Percentiles rank a stretch among this genome's conserved stretches.
Conservation (phyloP, 2,888 invertebrate species). For the Megamerina dolium region DNA sequence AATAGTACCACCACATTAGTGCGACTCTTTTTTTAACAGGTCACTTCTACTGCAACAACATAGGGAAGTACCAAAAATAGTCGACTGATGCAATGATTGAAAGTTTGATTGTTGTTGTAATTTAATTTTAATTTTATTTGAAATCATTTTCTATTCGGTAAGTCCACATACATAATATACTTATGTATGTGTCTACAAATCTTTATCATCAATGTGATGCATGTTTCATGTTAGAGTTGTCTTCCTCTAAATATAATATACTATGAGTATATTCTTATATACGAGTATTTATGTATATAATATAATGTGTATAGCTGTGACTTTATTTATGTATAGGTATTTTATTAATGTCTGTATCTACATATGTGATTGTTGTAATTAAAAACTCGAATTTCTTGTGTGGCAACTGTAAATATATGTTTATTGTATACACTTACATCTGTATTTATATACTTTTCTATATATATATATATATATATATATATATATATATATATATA, state of each 20-base stretch:
- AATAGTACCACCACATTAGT: too few species aligned
- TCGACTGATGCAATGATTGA: slow-evolving; percentile 1
- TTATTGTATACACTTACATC: background rate
- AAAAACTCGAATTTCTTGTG: slow-evolving; percentile 14
- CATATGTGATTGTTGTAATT: slow-evolving; percentile 14
- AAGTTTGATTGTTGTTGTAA: slow-evolving; percentile 3
- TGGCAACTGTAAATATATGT: slow-evolving; percentile 10
- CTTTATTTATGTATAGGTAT: too few species aligned
- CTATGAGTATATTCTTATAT: background rate
- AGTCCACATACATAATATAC: background rate
- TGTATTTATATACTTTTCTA: background rate
- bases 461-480: background rate
- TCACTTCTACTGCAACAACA: too few species aligned
- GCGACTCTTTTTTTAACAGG: too few species aligned
- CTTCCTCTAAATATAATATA: too few species aligned
- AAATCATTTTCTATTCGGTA: background rate
- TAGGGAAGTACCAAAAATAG: background rate
- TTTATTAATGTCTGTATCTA: too few species aligned
- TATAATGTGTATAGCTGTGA: background rate
- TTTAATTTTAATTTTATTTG: too few species aligned
- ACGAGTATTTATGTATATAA: background rate
- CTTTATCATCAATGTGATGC: too few species aligned
- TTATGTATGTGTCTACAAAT: background rate
- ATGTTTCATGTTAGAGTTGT: too few species aligned
- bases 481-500: background rate